Evolutionary conservation across 2,113 vertebrate species (phyloP), one percentile per base, ranked within the genome.

Genomic region (Archilochus colubris): DNA sequence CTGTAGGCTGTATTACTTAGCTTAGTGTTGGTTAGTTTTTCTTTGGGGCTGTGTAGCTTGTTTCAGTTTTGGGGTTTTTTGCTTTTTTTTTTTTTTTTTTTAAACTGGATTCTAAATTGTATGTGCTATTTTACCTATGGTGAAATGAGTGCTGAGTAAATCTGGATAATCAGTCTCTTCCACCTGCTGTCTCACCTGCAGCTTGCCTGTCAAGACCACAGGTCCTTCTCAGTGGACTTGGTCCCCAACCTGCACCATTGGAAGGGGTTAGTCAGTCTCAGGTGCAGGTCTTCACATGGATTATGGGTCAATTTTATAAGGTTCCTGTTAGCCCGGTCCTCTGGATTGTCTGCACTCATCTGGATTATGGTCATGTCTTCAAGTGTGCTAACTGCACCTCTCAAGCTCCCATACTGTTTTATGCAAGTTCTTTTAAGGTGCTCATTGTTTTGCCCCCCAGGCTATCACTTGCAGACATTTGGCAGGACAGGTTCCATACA

Each of bases 191-290:
- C 25, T 57, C 25, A 12, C 0, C 0, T 28, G 31, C 36, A 51
- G 22, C 61, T 82, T 58, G 40, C 30, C 23, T 55, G 76, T 59
- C 40, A 68, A 51, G 31, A 50, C 21, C 23, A 20, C 27, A 0
- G 0, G 13, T 36, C 40, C 27, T 80, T 55, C 44, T 55, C 33
- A n/a, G 27, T 30, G 23, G 16, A 9, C 27, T 15, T 87, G 44
- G 3, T 59, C 27, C 19, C 30, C 16, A 40, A 0, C 19, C 43
- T 53, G 30, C 25, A 6, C 27, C 1, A 1, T 1, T 69, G 12
- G 9, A 19, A 31, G 30, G 9, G 21, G 6, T 51, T 72, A 12
- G 33, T 79, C 44, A 27, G 0, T 44, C 24, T 55, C 27, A 28
- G 16, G 5, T 36, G 30, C 12, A 33, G 59, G 58, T 20, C 20